Base-by-base conservation (phyloP, 2,113 vertebrate species). In the Circaetus gallicus region DNA sequence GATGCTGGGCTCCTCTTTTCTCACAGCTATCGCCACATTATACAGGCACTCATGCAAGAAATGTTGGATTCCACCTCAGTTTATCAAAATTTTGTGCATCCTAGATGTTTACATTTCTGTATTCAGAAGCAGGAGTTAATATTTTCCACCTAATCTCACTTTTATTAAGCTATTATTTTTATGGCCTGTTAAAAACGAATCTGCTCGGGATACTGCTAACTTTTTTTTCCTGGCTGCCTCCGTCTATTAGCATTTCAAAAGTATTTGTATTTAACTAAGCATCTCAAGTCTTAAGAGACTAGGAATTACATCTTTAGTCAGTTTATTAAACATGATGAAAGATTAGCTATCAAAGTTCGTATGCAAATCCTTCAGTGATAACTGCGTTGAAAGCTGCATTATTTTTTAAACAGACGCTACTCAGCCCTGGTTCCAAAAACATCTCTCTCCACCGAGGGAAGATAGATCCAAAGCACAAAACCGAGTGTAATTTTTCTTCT, bases 31-130 rank as follows among this genome's bases (percentile, higher is more conserved):
- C 72, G 94, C 98, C 98, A 98, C 98, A 99, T 99, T 99, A 99
- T 98, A 99, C 98, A 99, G 98, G 98, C 99, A 96, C 98, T 99
- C 99, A 99, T 99, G 99, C 99, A 99, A 99, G 98, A 98, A 99
- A 99, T 98, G 98, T 99, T 98, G 98, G 98, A 98, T 98, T 99
- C 98, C 99, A 99, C 98, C 98, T 98, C 98, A 98, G 98, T 98
- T 98, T 98, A 98, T 98, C 98, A 98, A 98, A 98, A 98, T 98
- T 97, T 98, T 97, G 97, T 98, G 98, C 97, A 95, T 97, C 97
- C 97, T 97, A 90, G 97, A 97, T 97, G 98, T 98, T 98, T 98
- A 98, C 97, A 98, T 98, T 97, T 98, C 96, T 96, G 93, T 77
- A 91, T 95, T 97, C 97, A 95, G 96, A 97, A 97, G 97, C 95